These are phyloP conservation scores for Patiria pectinifera DNA, from an alignment of 53 echinoderm and acorn worm species.

Conservation along the genomic window DNA sequence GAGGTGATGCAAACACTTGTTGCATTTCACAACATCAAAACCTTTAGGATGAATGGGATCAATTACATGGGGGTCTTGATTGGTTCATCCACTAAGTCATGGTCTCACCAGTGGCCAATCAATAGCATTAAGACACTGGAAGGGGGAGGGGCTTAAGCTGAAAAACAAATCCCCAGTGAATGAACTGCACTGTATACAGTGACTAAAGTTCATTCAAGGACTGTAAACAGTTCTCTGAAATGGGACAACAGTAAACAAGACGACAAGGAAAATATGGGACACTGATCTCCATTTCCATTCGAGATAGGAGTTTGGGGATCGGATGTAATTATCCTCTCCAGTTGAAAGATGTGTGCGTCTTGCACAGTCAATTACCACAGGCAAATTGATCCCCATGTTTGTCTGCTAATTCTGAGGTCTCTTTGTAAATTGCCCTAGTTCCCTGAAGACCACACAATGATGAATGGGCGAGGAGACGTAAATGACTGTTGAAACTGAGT, in stretches of 20 bases:
- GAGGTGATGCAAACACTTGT: conserved; percentile 2
- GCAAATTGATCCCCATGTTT: background rate
- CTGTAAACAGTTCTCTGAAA: conserved; percentile 2
- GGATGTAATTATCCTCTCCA: background rate
- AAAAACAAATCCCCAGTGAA: background rate
- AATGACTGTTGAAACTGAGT: too few species aligned
- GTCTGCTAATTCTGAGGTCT: background rate
- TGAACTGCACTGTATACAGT: too few species aligned
- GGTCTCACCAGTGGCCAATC: background rate
- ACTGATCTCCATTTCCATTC: background rate
- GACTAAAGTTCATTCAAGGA: background rate
- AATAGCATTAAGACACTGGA: background rate
- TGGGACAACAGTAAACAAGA: background rate
- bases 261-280: background rate
- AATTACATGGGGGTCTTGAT: background rate
- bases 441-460: too few species aligned
- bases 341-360: background rate
- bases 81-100: conserved; percentile 6
- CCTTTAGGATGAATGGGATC: background rate
- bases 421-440: background rate
- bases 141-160: conserved; percentile 5
- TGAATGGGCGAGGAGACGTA: too few species aligned
- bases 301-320: background rate
- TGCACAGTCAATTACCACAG: background rate
- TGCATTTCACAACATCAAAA: background rate